Base-by-base conservation (phyloP, 2,888 invertebrate species). In the Masnerella sp. region DNA sequence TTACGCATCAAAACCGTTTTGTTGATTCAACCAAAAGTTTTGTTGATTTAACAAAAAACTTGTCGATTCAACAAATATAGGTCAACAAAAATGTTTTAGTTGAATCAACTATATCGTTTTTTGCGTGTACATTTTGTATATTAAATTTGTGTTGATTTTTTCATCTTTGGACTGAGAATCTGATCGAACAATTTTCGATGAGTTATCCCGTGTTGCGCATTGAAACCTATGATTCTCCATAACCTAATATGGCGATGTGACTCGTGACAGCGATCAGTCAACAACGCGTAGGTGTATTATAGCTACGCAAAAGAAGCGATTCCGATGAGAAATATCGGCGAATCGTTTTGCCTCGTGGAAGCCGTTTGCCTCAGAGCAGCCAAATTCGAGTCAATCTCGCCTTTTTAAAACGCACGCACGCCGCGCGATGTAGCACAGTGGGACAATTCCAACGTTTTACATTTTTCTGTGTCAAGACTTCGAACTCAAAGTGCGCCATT, bases 211-310 rank as follows among this genome's bases (percentile, higher is more conserved):
- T 2, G n/a, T n/a, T n/a, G n/a, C 20, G 17, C 49, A 30, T 51
- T 17, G 43, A 47, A 62, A 62, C 43, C 71, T 65, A 65, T 65
- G 65, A 65, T 61, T 67, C 56, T 38, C 49, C 36, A 34, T 61
- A 36, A 65, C 74, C 69, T 65, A 69, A 70, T 70, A 74, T 74
- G 74, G 74, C 61, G 49, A 56, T 70, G 74, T 61, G 64, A 65
- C 64, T 52, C 40, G 49, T 51, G 69, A 70, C 69, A 74, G 42
- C 65, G 59, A 59, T 69, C 65, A 69, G 62, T 64, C 59, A 52
- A 54, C 51, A 12, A 12, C 9, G 72, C 61, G 74, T 74, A 64
- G 74, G 74, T 65, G 74, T 59, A 30, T 18, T 22, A 40, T 40
- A 40, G 69, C 74, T 51, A 74, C 67, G 69, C 69, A 43, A 64